These are phyloP conservation scores for Thera obeliscata DNA, from an alignment of 2,888 invertebrate species.

Conservation along the genomic window DNA sequence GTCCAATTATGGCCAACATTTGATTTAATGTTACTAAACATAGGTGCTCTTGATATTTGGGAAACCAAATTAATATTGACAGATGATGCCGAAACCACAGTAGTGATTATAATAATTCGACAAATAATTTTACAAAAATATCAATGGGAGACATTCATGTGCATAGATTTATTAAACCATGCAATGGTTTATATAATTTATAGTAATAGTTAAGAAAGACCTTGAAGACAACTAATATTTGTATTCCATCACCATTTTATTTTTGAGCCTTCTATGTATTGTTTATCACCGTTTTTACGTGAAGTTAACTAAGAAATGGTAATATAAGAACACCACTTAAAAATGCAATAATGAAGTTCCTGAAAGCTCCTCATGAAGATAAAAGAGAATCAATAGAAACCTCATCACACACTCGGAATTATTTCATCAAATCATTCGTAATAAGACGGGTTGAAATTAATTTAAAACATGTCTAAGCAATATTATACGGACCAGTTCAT, in stretches of 20 bases:
- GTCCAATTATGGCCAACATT: constrained; percentile 30
- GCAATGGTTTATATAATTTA: too few species aligned
- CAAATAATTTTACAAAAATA: too few species aligned
- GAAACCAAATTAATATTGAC: neutral
- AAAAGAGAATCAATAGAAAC: constrained; percentile 16
- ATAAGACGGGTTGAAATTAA: constrained; percentile 78
- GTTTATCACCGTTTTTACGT: too few species aligned
- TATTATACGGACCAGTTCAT: constrained; percentile 84
- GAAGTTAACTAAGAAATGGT: too few species aligned
- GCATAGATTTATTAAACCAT: too few species aligned
- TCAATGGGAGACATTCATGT: too few species aligned
- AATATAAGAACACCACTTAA: neutral
- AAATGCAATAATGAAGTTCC: neutral
- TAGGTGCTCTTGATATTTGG: neutral
- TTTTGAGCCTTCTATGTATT: too few species aligned
- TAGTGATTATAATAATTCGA: too few species aligned
- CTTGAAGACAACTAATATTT: too few species aligned
- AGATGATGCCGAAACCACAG: neutral
- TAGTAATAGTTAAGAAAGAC: too few species aligned
- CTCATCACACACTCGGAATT: constrained; percentile 44
- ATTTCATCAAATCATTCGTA: constrained; percentile 65
- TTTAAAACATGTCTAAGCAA: constrained; percentile 84
- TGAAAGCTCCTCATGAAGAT: neutral
- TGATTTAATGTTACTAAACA: constrained; percentile 1
- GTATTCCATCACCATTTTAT: too few species aligned